Evolutionary conservation across 2,113 vertebrate species (phyloP), one percentile per base, ranked within the genome.

Genomic region (Lepidothrix coronata): DNA sequence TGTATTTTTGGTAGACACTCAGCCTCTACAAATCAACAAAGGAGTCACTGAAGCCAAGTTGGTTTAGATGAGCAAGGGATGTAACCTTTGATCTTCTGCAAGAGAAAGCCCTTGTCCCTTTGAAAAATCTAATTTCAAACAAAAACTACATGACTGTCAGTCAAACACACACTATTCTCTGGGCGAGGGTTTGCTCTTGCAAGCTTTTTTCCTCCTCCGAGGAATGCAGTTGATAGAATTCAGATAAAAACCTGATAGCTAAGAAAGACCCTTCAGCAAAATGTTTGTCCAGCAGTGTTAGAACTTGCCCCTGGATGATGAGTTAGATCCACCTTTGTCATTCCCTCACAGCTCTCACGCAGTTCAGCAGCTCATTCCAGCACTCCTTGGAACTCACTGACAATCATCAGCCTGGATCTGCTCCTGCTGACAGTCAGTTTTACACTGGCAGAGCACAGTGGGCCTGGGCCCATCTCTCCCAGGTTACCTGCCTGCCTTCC

Each of bases 201-300:
- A 52, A 82, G 49, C 28, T 73, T 81, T 89, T 85, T 81, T 81
- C 66, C 58, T 85, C 73, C 78, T 96, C 75, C 39, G 70, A 92
- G 92, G 92, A 93, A 95, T 85, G 96, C 82, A 72, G 79, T 31
- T 1, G 6, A 71, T 31, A 88, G 82, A 73, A 95, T 70, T 92
- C 85, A 93, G 93, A 95, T 94, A 87, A 92, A 93, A 93, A 78
- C 66, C 58, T 76, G 65, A 84, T 94, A 82, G 76, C 83, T 93
- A 33, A 23, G 88, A 93, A 95, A 94, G 93, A 95, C 96, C 95
- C 93, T 96, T 94, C 95, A 96, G 94, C 95, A 95, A 96, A 94
- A 95, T 74, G 61, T 95, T 96, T 96, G 94, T 96, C 93, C 66
- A 5, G 68, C 84, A 75, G 41, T 93, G 95, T 97, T 90, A 73